Percentiles rank a stretch among this genome's conserved stretches.
phyloP scores from a whole-genome alignment of 2,888 invertebrate species.

The Heliconius ethilla region DNA sequence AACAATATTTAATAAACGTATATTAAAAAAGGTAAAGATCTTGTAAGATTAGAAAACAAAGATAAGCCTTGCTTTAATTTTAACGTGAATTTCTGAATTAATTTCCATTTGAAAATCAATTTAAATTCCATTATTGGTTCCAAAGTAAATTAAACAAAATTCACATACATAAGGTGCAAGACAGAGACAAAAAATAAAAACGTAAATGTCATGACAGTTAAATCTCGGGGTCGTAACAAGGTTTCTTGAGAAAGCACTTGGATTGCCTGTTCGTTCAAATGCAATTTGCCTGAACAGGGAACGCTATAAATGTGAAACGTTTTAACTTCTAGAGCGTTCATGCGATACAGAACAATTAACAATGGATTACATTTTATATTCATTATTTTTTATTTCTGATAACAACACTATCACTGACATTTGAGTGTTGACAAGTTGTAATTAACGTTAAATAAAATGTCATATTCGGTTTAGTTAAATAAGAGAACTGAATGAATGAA shows the following conservation, averaged over 20 bases:
- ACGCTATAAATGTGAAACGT: conserved; percentile 42
- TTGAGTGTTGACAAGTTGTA: background rate
- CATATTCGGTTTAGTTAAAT: no score
- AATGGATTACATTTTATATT: background rate
- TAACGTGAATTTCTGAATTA: conserved; percentile 46
- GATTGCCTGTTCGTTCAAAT: conserved; percentile 63
- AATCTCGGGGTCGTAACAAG: conserved; percentile 71
- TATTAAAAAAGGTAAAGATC: background rate
- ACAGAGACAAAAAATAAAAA: conserved; percentile 65
- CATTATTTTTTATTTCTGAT: background rate
- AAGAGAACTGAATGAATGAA: no score
- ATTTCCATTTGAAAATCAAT: conserved; percentile 64
- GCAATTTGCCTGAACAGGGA: conserved; percentile 60
- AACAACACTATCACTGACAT: background rate
- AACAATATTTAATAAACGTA: background rate
- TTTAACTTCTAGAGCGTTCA: conserved; percentile 29
- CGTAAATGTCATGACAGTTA: conserved; percentile 77
- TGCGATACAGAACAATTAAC: conserved; percentile 23
- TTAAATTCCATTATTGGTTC: conserved; percentile 53
- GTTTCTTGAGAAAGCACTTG: conserved; percentile 64
- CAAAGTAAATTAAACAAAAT: conserved; percentile 64
- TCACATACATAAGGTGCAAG: conserved; percentile 69
- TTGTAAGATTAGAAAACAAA: background rate
- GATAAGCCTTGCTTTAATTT: conserved; percentile 3
- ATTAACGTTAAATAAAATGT: background rate